Evolutionary conservation across 2,888 invertebrate genomes (phyloP), one percentile per base, ranked within the genome.

Genomic region (Punctoribates punctum): DNA sequence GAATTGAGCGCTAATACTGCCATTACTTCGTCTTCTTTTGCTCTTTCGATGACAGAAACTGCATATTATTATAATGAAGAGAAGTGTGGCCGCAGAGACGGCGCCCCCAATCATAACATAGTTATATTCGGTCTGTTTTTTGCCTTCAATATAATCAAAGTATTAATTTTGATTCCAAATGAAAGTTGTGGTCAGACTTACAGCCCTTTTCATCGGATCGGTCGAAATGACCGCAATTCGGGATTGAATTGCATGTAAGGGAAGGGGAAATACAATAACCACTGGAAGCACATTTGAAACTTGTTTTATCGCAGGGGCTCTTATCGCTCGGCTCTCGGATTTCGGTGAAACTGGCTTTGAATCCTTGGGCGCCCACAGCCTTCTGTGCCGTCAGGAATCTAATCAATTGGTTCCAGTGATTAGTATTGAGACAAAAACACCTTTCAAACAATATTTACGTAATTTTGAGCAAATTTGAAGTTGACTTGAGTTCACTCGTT

Each of bases 271-370:
- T 93, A 86, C 94, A 94, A 83, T 89, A 91, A 81, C 89, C 89
- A 81, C 87, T 89, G 81, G 87, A 87, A 78, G 84, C 83, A 83
- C 93, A 93, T 80, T 89, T 88, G 84, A 91, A 92, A 34, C 8
- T 34, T 34, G 34, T 34, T 82, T 90, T 89, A 81, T 88, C 89
- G 82, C 88, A 89, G 77, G 81, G 81, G 78, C 1, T 42, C 1
- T 13, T 13, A 42, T 15, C n/a, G n/a, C 25, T 42, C 9, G 86
- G 73, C 23, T 78, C 78, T 3, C 62, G 73, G 81, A 96, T 90
- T 87, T 97, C 96, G 77, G 96, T 96, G 96, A 96, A 97, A 74
- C 94, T 89, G 72, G 94, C 91, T 83, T 91, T 90, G 87, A 96
- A 97, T 78, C 96, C 97, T 84, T 90, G 90, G 82, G 93, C 93